Evolutionary conservation across 2,113 vertebrate genomes (phyloP).

Genomic region (Rattus rattus): DNA sequence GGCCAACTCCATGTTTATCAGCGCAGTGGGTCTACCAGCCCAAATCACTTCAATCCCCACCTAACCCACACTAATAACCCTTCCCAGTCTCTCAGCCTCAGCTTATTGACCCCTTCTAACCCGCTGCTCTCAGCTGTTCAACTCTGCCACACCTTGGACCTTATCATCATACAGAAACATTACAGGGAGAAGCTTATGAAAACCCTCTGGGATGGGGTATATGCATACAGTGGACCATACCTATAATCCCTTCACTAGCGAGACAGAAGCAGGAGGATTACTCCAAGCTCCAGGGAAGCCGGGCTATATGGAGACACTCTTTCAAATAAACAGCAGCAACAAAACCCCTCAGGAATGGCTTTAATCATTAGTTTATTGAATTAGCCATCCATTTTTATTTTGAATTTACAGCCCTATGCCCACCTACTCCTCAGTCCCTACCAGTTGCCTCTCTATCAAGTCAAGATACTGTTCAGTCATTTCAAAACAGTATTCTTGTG

Average conservation of each 20-base stretch:
- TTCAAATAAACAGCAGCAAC: not conserved
- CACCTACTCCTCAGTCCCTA: not conserved
- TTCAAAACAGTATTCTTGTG: not conserved
- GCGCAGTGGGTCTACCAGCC: not conserved
- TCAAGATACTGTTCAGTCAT: not conserved
- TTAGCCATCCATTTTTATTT: not conserved
- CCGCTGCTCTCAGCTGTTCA: not conserved
- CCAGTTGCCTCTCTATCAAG: not conserved
- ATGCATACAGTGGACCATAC: not conserved
- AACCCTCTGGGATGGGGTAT: not conserved
- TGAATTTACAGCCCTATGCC: not conserved
- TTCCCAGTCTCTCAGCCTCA: not conserved
- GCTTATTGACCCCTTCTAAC: not conserved
- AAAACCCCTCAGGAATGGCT: not conserved
- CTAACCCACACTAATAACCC: not conserved
- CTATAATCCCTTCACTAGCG: not conserved
- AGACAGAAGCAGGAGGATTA: not conserved
- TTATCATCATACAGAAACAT: not conserved
- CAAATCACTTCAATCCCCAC: not conserved
- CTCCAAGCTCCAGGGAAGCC: not conserved
- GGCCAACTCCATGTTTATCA: slow-evolving; percentile 2
- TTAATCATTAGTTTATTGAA: not conserved
- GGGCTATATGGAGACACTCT: not conserved
- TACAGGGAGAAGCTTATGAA: not conserved
- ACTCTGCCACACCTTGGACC: not conserved